These are phyloP conservation scores for Loxodonta africana DNA, from an alignment of 2,113 vertebrate genomes.

Conservation along the genomic window DNA sequence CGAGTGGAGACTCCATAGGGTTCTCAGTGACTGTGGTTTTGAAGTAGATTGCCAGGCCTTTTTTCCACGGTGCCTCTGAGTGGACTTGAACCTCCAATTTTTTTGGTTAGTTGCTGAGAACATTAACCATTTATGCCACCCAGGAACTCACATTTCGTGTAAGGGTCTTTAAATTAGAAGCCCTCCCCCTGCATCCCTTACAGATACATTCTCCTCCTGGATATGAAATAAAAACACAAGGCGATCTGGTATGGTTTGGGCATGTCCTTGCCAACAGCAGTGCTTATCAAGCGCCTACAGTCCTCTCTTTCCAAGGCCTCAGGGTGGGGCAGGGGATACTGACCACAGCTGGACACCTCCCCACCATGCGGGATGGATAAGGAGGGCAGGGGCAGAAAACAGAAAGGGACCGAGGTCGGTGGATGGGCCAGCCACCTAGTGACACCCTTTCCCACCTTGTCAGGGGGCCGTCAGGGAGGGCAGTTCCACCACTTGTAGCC, in stretches of 20 bases:
- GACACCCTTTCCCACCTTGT: neutral
- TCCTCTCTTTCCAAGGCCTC: too few species aligned
- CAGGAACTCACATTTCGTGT: neutral
- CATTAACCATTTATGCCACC: too few species aligned
- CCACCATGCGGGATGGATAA: fast-evolving
- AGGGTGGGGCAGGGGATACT: neutral
- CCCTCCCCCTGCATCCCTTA: neutral
- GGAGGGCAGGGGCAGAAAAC: neutral
- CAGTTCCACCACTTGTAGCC: neutral
- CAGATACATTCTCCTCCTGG: neutral
- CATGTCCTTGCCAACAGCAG: too few species aligned
- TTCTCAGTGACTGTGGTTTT: neutral
- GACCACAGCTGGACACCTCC: neutral
- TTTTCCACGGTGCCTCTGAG: neutral
- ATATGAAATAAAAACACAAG: neutral
- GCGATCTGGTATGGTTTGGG: neutral
- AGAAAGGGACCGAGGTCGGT: neutral
- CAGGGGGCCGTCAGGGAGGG: neutral
- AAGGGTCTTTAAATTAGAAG: neutral
- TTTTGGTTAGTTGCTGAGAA: neutral
- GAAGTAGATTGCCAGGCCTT: neutral
- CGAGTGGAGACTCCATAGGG: neutral
- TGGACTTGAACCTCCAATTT: neutral
- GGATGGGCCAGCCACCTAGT: neutral
- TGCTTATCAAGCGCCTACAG: neutral